Base-by-base conservation (phyloP, 37 sponge, comb jelly and placozoan genomes). In the Hormiphora californensis region DNA sequence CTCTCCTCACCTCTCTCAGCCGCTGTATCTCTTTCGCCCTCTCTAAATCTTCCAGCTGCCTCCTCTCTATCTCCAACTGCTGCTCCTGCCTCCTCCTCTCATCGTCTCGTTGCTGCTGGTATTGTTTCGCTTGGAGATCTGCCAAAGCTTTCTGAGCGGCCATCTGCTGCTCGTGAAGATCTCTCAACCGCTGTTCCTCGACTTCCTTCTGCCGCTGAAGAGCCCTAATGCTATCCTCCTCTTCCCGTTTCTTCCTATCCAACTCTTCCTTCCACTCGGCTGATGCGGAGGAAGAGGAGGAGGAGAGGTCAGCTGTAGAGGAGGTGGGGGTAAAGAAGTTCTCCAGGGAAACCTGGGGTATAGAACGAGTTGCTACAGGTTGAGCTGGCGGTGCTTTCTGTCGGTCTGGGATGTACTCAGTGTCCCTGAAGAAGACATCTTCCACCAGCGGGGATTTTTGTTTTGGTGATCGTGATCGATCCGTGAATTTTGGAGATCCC, bases 311-410 rank as follows among this genome's bases (percentile, higher is more conserved):
- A 11, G 19, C 46, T 32, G 68, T 3, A 21, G 11, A 19, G 9
- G 81, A 41, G 25, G 4, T 40, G n/a, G 81, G 81, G 25, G 46
- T 28, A 33, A 73, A 73, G 81, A 73, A 73, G 22, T 73, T 73
- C 43, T 73, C 81, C 3, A 73, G 81, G 2, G 81, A 73, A 4
- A 46, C 43, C 23, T 17, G 40, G 41, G 81, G 81, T 8, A 73
- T 73, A n/a, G n/a, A n/a, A n/a, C n/a, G n/a, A n/a, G n/a, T n/a
- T n/a, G n/a, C n/a, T 73, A 43, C 81, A 36, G 46, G 43, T 39
- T 43, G 21, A 36, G 81, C 44, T 37, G 81, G 46, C n/a, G n/a
- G 12, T 27, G 81, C 46, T 15, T 19, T 41, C 61, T 28, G 27
- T 21, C n/a, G n/a, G n/a, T 19, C 27, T 19, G 61, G 61, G 27